Conservation (phyloP, 2,797 vertebrate genomes). For the Tinamus major region DNA sequence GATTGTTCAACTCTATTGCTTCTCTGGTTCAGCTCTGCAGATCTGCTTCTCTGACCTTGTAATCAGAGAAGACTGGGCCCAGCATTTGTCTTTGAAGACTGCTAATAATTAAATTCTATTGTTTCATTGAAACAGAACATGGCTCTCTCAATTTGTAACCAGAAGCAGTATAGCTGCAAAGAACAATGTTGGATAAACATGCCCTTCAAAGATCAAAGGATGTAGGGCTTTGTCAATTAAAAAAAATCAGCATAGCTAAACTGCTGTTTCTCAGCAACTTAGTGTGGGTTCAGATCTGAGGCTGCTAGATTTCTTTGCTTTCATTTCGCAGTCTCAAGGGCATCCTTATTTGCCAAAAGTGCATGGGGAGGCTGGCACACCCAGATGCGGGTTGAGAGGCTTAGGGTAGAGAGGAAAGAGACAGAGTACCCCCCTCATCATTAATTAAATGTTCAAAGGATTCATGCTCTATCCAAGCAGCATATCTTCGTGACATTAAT, state of each 20-base stretch:
- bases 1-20: neutral
- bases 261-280: slow-evolving; percentile 45
- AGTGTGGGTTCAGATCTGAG: slow-evolving; percentile 1
- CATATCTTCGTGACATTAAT: slow-evolving; percentile 29
- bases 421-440: neutral
- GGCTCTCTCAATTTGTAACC: slow-evolving; percentile 64
- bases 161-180: slow-evolving; percentile 52
- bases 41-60: slow-evolving; percentile 51
- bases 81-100: slow-evolving; percentile 60
- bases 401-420: neutral
- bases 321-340: slow-evolving; percentile 37
- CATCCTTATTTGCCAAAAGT: neutral
- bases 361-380: slow-evolving; percentile 37
- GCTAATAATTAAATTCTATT: slow-evolving; percentile 73
- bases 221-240: slow-evolving; percentile 52
- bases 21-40: slow-evolving; percentile 13
- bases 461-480: neutral
- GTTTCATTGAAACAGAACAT: slow-evolving; percentile 69
- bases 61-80: slow-evolving; percentile 38
- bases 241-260: slow-evolving; percentile 19
- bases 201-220: slow-evolving; percentile 69
- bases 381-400: slow-evolving; percentile 9
- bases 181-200: slow-evolving; percentile 71
- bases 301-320: slow-evolving; percentile 47
- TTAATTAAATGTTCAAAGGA: slow-evolving; percentile 43